phyloP scores from a whole-genome alignment of 1,140 invertebrate genomes.

The Stegodyphus mimosarum region DNA sequence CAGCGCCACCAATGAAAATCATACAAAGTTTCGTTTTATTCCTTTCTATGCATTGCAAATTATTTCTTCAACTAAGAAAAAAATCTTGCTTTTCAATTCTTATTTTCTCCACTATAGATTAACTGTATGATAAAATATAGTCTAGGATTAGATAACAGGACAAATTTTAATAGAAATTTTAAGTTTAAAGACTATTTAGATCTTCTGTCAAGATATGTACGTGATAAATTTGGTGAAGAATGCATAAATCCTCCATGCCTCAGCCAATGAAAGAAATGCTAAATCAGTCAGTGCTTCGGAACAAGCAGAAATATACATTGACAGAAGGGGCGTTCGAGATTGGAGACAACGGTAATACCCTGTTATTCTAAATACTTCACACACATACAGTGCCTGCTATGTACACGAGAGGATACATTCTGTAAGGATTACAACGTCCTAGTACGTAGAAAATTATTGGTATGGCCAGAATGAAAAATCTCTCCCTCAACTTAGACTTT shows the following conservation, averaged over 20 bases:
- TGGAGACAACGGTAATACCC: slow-evolving; percentile 20
- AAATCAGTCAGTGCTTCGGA: slow-evolving; percentile 37
- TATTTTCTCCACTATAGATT: not conserved
- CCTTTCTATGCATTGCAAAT: not conserved
- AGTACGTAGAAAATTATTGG: no score
- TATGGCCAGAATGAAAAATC: no score
- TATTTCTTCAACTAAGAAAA: not conserved
- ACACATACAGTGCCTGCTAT: slow-evolving; percentile 43
- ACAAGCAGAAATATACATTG: slow-evolving; percentile 39
- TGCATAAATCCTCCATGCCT: slow-evolving; percentile 32
- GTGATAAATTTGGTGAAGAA: not conserved
- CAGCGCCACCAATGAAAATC: no score
- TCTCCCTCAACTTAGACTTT: no score
- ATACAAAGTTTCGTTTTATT: no score
- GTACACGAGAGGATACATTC: slow-evolving; percentile 3
- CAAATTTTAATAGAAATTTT: not conserved
- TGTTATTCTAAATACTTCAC: slow-evolving; percentile 47
- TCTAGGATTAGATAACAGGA: not conserved
- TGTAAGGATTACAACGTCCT: no score
- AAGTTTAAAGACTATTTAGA: not conserved
- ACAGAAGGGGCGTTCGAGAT: not conserved
- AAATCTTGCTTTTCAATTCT: not conserved
- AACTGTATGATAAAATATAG: not conserved
- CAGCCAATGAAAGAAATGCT: slow-evolving; percentile 31
- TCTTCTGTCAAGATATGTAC: not conserved